A percentile compares a stretch with the other conserved stretches of the same genome.
phyloP scores from a whole-genome alignment of 1,140 invertebrate species.

The Drosophila pruinosa region DNA sequence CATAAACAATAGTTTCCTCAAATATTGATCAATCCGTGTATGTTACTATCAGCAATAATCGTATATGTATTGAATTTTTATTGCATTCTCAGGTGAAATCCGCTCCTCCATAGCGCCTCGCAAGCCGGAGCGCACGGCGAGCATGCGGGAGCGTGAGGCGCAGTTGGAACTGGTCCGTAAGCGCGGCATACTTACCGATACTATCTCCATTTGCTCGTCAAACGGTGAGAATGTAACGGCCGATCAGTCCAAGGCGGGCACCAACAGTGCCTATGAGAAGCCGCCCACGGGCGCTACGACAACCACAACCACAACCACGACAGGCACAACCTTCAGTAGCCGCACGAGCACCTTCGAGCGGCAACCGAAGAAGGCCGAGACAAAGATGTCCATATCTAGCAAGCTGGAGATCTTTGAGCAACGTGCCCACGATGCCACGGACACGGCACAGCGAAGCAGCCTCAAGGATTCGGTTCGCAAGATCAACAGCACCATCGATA shows the following conservation, averaged over 20 bases:
- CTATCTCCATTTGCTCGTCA: conserved; percentile 83
- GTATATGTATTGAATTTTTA: too few species aligned
- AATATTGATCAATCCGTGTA: too few species aligned
- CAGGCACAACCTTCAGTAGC: conserved; percentile 41
- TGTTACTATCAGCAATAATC: too few species aligned
- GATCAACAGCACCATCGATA: conserved; percentile 82
- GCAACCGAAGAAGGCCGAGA: conserved; percentile 62
- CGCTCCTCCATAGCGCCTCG: conserved; percentile 89
- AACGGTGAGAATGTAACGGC: conserved; percentile 78
- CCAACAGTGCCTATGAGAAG: conserved; percentile 42
- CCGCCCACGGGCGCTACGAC: conserved; percentile 12
- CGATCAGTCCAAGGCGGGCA: conserved; percentile 49
- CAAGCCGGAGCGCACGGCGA: conserved; percentile 92
- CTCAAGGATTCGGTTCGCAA: conserved; percentile 82
- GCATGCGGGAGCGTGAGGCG: conserved; percentile 89
- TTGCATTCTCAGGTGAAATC: conserved; percentile 86
- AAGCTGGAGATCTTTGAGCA: conserved; percentile 81
- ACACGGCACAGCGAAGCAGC: conserved; percentile 67
- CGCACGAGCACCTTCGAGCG: conserved; percentile 74
- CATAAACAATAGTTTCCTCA: too few species aligned
- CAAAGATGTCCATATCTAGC: conserved; percentile 71
- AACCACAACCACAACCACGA: not conserved
- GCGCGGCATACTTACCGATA: conserved; percentile 79
- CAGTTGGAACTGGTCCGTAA: conserved; percentile 85
- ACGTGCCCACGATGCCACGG: conserved; percentile 44